phyloP scores from a whole-genome alignment of 2,113 vertebrate species.

The Microcebus jonahi region DNA sequence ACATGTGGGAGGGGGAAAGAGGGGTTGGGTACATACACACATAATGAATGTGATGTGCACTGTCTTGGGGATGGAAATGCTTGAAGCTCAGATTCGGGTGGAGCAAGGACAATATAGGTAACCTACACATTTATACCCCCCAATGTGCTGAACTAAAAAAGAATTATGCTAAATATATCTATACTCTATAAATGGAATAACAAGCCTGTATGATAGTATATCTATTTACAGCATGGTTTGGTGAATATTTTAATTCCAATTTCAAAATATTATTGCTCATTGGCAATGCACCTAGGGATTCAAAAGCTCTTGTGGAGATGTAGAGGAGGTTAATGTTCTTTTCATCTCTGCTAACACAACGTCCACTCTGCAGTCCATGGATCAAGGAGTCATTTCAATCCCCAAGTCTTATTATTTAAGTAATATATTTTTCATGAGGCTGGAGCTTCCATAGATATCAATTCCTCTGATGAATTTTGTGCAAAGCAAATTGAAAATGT shows the following conservation, averaged over 20 bases:
- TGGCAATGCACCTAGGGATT: not conserved
- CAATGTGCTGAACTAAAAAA: no score
- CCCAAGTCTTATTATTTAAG: not conserved
- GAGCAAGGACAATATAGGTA: no score
- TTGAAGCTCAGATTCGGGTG: no score
- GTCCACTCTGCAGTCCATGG: not conserved
- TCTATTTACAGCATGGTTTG: not conserved
- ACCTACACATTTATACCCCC: no score
- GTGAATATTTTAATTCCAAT: not conserved
- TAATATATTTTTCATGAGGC: not conserved
- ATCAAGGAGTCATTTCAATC: not conserved
- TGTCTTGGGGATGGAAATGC: no score
- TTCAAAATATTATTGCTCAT: not conserved
- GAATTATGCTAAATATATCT: not conserved
- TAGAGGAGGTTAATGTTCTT: not conserved
- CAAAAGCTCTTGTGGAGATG: not conserved
- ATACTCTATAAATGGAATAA: not conserved
- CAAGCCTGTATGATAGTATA: not conserved
- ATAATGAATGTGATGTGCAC: no score
- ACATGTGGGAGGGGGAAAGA: no score
- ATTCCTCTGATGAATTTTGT: not conserved
- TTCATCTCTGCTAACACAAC: not conserved
- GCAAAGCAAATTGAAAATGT: not conserved
- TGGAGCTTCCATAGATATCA: not conserved
- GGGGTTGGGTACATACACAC: no score